Conservation (phyloP, 2,113 vertebrate genomes). For the Lycaon pictus region DNA sequence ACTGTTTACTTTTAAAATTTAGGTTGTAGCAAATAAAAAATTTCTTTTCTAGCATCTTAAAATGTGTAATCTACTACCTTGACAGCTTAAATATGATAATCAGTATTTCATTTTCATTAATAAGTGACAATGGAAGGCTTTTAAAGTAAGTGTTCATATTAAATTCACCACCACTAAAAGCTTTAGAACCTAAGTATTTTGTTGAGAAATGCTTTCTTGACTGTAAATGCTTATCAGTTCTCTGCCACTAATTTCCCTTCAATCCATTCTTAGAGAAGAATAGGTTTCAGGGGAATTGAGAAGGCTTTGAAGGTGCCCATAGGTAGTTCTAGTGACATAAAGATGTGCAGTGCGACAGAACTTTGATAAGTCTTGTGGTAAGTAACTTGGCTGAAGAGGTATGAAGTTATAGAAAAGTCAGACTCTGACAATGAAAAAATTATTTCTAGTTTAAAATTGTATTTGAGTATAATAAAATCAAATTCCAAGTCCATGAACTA, state of each 20-base stretch:
- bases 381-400: conserved; percentile 52
- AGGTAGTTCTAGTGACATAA: conserved; percentile 50
- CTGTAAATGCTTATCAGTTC: conserved; percentile 82
- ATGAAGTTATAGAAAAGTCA: conserved; percentile 24
- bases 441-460: conserved; percentile 53
- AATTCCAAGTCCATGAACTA: not conserved
- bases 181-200: conserved; percentile 81
- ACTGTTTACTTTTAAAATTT: conserved; percentile 77
- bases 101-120: conserved; percentile 82
- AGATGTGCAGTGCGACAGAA: conserved; percentile 1
- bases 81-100: conserved; percentile 85
- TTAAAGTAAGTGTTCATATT: conserved; percentile 87
- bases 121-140: conserved; percentile 85
- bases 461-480: not conserved
- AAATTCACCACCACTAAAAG: conserved; percentile 87
- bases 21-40: conserved; percentile 80
- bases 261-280: conserved; percentile 80
- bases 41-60: conserved; percentile 76
- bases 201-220: conserved; percentile 81
- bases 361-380: conserved; percentile 15
- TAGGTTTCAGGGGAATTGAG: conserved; percentile 71
- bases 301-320: conserved; percentile 62
- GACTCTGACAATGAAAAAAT: conserved; percentile 3
- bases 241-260: conserved; percentile 82
- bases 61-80: conserved; percentile 83